A percentile compares a stretch with the other conserved stretches of the same genome.
These are phyloP conservation scores for Botia almorhae DNA, from an alignment of 2,797 vertebrate genomes.

Conservation along the genomic window DNA sequence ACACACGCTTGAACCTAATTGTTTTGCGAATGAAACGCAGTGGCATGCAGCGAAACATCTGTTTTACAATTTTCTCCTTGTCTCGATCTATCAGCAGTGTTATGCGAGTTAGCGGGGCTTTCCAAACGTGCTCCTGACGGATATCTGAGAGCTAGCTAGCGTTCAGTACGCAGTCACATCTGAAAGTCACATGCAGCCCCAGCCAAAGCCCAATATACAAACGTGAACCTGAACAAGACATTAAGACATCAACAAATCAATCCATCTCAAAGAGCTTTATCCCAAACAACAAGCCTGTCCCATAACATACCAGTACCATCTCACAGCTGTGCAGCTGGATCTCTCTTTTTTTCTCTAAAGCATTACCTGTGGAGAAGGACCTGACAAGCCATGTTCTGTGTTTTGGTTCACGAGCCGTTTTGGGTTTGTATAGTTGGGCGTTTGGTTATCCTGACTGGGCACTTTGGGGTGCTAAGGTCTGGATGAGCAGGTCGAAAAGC, in stretches of 20 bases:
- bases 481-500: conserved; percentile 69
- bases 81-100: neutral
- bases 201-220: conserved; percentile 5
- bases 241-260: conserved; percentile 16
- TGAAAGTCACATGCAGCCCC: conserved; percentile 19
- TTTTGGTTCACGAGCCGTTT: conserved; percentile 44
- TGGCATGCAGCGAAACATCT: conserved; percentile 51
- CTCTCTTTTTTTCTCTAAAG: neutral
- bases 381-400: conserved; percentile 77
- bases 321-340: neutral
- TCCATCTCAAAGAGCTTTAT: conserved; percentile 5
- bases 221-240: neutral
- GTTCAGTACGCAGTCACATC: conserved; percentile 1
- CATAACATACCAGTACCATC: conserved; percentile 14
- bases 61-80: neutral
- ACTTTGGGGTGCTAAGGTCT: conserved; percentile 76
- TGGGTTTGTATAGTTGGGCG: conserved; percentile 19
- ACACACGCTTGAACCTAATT: conserved; percentile 9
- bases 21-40: conserved; percentile 23
- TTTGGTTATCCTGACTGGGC: conserved; percentile 80
- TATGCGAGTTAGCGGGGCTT: neutral
- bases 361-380: conserved; percentile 78
- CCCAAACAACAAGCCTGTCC: conserved; percentile 15
- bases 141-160: conserved; percentile 16
- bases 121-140: neutral